Evolutionary conservation across 2,113 vertebrate genomes (phyloP).

Genomic region (Archilochus colubris): DNA sequence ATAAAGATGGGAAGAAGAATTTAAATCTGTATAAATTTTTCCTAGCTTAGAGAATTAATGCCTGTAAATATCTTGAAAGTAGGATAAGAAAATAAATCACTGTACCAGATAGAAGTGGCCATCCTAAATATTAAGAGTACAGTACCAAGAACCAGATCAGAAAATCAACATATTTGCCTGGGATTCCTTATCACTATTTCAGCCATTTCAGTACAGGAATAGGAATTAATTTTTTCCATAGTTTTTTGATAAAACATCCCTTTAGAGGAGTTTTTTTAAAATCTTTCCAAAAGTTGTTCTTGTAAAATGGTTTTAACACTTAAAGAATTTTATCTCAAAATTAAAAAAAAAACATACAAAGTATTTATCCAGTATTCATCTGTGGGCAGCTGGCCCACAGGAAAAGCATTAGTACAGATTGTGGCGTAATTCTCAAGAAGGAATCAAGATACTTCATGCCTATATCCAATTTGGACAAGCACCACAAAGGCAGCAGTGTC

Average conservation of each 20-base stretch:
- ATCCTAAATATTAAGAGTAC: neutral
- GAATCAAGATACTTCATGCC: neutral
- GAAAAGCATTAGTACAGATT: neutral
- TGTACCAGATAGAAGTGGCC: neutral
- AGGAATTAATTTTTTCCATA: neutral
- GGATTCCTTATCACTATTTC: neutral
- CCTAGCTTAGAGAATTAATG: neutral
- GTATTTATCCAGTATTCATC: neutral
- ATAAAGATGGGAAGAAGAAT: neutral
- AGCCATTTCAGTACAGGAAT: neutral
- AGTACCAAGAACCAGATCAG: neutral
- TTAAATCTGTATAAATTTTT: neutral
- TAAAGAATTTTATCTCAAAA: neutral
- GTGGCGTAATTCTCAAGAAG: neutral
- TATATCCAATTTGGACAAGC: conserved; percentile 11
- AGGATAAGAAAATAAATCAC: neutral
- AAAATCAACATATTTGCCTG: neutral
- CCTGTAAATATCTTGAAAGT: neutral
- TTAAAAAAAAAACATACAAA: neutral
- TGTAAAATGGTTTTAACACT: neutral
- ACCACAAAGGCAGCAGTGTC: neutral
- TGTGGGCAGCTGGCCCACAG: neutral
- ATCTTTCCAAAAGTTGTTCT: neutral
- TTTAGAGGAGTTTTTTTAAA: neutral
- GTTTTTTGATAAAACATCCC: neutral